Conservation (phyloP, 2,888 invertebrate species). For the Andrena bicolor region DNA sequence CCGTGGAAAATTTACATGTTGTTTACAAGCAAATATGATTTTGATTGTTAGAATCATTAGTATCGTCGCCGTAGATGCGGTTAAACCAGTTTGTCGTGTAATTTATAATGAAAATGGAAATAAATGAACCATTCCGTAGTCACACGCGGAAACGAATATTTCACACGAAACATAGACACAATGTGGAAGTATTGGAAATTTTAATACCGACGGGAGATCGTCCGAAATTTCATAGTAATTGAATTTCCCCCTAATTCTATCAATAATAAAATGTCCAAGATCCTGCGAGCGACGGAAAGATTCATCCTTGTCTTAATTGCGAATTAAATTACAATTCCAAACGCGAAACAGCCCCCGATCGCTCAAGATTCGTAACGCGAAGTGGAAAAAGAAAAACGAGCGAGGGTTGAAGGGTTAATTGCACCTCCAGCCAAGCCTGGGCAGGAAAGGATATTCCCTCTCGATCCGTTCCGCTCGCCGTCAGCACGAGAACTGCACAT, state of each 20-base stretch:
- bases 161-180: background rate
- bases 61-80: slow-evolving; percentile 30
- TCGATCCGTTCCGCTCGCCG: slow-evolving; percentile 45
- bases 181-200: background rate
- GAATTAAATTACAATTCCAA: slow-evolving; percentile 31
- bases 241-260: background rate
- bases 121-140: too few species aligned
- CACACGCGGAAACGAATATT: background rate
- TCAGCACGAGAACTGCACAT: slow-evolving; percentile 60
- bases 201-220: background rate
- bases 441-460: slow-evolving; percentile 49
- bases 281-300: background rate
- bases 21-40: slow-evolving; percentile 59
- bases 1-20: slow-evolving; percentile 46
- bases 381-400: slow-evolving; percentile 30
- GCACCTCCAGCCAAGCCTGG: slow-evolving; percentile 22
- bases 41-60: slow-evolving; percentile 58
- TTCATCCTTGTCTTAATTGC: slow-evolving; percentile 27
- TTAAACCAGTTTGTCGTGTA: slow-evolving; percentile 16
- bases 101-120: background rate
- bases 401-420: slow-evolving; percentile 41
- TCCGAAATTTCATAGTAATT: background rate
- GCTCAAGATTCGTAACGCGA: slow-evolving; percentile 34
- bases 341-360: slow-evolving; percentile 28
- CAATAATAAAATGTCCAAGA: background rate